These are phyloP conservation scores for Heterodera carotae DNA, from an alignment of 1,140 invertebrate genomes.

Conservation along the genomic window DNA sequence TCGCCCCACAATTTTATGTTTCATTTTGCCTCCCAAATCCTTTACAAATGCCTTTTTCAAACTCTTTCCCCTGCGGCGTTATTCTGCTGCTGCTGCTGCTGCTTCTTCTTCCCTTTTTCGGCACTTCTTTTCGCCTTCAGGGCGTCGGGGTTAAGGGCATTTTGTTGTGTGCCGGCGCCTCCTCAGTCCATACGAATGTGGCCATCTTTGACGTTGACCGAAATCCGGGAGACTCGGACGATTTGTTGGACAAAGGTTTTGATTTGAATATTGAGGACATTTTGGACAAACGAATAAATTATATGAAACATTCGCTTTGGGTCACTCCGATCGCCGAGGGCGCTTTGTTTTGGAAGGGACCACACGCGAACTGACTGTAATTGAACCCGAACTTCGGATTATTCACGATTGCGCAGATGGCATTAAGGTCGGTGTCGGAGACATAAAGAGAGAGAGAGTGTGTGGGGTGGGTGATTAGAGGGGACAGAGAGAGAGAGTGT, in stretches of 20 bases:
- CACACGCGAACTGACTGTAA: slow-evolving; percentile 34
- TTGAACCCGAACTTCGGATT: slow-evolving; percentile 39
- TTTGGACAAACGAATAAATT: no score
- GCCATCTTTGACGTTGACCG: slow-evolving; percentile 28
- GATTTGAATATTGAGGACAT: no score
- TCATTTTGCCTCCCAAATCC: not conserved
- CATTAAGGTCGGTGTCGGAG: slow-evolving; percentile 21
- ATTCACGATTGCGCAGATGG: slow-evolving; percentile 35
- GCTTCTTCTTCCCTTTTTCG: not conserved
- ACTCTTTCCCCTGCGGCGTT: no score
- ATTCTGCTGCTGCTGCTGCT: not conserved
- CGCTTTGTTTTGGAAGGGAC: slow-evolving; percentile 41
- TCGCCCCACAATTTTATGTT: no score
- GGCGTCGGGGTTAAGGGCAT: slow-evolving; percentile 21
- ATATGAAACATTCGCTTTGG: not conserved
- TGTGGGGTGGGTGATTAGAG: slow-evolving; percentile 9
- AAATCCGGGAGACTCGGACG: slow-evolving; percentile 30
- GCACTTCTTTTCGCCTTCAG: not conserved
- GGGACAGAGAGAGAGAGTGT: not conserved
- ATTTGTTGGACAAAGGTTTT: slow-evolving; percentile 28
- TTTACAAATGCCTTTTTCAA: no score
- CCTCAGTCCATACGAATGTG: slow-evolving; percentile 12
- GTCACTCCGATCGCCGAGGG: slow-evolving; percentile 32
- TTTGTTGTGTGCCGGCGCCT: slow-evolving; percentile 21
- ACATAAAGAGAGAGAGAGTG: no score